Base-by-base conservation (phyloP, 1,140 invertebrate species). In the Forficula auricularia region DNA sequence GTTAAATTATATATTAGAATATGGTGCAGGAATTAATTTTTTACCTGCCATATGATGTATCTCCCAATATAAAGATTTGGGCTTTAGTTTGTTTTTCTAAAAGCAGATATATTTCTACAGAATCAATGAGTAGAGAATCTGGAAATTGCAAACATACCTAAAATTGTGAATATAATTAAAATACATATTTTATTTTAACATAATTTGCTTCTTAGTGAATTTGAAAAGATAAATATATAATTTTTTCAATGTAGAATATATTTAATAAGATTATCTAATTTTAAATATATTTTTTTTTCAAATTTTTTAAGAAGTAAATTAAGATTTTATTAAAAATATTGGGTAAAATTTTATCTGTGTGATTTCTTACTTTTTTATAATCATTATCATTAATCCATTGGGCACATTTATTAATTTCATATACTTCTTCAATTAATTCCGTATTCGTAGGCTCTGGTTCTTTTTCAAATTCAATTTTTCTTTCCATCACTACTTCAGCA, bases 61-160 rank as follows among this genome's bases (percentile, higher is more conserved):
- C 89, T n/a, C 81, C 88, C 16, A 95, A 62, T 52, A 95, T 80
- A 54, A 79, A 92, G 1, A 89, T 57, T 53, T 77, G 72, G 45
- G 61, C 61, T 14, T 65, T 61, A 32, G 72, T 52, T 45, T 52
- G 53, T 36, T 66, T 60, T 55, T 79, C 73, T 12, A 95, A 61
- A 51, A 63, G 61, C 35, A 71, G 60, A 45, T 71, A 70, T 44
- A 94, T 70, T 43, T 67, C 55, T n/a, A 71, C 66, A 42, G 86
- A 76, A 61, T 82, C 68, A 18, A 57, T 48, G 43, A 94, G 63
- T 37, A 87, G 63, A 22, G 76, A 66, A 64, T 95, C 89, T 9
- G 89, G 88, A 62, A 95, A 91, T 67, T 94, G 89, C 36, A 94
- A 59, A 46, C 85, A 88, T 19, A 92, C 75, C 84, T 86, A 58